Evolutionary conservation across 23 tunicate genomes (phyloP), one percentile per base, ranked within the genome.

Genomic region (Trididemnum miniatum): DNA sequence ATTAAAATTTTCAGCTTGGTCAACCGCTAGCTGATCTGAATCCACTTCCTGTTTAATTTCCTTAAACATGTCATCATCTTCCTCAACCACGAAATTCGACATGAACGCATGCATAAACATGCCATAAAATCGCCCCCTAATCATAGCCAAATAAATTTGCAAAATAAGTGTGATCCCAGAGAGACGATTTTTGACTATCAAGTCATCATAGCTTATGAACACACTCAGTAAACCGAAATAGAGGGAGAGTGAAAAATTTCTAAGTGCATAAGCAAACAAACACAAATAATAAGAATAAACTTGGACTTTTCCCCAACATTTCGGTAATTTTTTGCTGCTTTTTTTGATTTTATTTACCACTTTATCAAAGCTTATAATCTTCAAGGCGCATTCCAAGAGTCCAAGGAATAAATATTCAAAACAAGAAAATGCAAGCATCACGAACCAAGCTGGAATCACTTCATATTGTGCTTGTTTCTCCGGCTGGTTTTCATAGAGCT

Each of bases 131-230:
- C 76, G 31, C 29, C 79, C 86, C 18, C 86, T 24, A 0, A 82
- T 82, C 35, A 82, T 71, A 7, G 86, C 86, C 49, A 82, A 36
- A 69, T 82, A 82, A 39, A 82, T 35, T 51, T 82, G 86, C 3
- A 71, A 44, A 15, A 82, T 79, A 35, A 82, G 63, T 12, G 50
- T 71, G 1, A 82, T 31, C 24, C 79, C 86, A 3, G 51, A 20
- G 1, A 65, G 25, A 25, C 28, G 25, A 22, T 29, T 37, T n/a
- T n/a, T n/a, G 4, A 18, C 77, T 1, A 2, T 18, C 2, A 34
- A 34, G 5, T 35, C 20, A 20, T 82, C 65, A 3, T 71, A 33
- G 35, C n/a, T 37, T 34, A 67, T 27, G 34, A 82, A 23, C 22
- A 52, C 79, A 2, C 57, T 38, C 27, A 82, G 65, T 2, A 82